These are phyloP conservation scores for Eufriesea mexicana DNA, from an alignment of 1,140 invertebrate genomes.

Conservation along the genomic window DNA sequence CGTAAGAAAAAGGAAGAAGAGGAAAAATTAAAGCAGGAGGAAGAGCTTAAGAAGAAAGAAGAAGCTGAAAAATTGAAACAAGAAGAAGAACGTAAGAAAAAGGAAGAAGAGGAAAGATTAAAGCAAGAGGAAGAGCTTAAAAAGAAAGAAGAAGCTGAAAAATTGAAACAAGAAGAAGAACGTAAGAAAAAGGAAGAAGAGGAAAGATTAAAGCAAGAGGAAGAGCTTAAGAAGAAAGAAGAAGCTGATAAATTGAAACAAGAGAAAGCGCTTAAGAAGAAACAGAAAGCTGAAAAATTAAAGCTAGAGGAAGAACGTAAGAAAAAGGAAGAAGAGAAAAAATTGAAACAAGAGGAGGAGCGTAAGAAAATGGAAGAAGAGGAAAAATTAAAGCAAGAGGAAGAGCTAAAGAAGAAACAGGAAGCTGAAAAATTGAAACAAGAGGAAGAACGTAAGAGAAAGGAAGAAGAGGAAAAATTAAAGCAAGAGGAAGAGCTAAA, in stretches of 20 bases:
- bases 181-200: conserved; percentile 45
- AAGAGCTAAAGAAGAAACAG: conserved; percentile 14
- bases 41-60: conserved; percentile 17
- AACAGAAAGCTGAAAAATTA: conserved; percentile 46
- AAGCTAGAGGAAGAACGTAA: conserved; percentile 35
- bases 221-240: conserved; percentile 31
- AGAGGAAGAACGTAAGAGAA: conserved; percentile 34
- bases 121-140: conserved; percentile 25
- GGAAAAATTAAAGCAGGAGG: conserved; percentile 31
- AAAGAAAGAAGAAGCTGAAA: conserved; percentile 34
- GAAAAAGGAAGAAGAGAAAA: conserved; percentile 38
- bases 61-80: conserved; percentile 40
- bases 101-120: background rate
- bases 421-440: conserved; percentile 14
- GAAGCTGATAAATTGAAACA: conserved; percentile 33
- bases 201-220: conserved; percentile 47
- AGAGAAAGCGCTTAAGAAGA: conserved; percentile 33
- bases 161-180: conserved; percentile 46
- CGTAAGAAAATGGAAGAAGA: conserved; percentile 23
- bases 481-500: too few relatives aligned
- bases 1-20: conserved; percentile 55
- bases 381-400: conserved; percentile 14
- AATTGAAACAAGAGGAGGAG: conserved; percentile 2
- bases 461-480: conserved; percentile 14
- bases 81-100: conserved; percentile 31